Percentiles rank a stretch among this genome's conserved stretches.
Conservation (phyloP, 1,140 invertebrate genomes). For the Drosophila arawakana region DNA sequence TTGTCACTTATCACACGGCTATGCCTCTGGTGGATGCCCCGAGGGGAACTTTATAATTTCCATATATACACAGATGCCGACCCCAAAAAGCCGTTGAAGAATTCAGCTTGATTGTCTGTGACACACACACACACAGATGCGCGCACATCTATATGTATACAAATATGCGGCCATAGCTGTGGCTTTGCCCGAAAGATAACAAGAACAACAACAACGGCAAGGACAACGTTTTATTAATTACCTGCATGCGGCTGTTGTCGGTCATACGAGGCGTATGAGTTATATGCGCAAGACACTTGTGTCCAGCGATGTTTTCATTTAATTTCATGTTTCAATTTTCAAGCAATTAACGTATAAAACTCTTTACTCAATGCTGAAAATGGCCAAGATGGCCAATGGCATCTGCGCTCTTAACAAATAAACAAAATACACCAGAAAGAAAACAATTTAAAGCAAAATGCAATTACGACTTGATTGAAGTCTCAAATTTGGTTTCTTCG, state of each 20-base stretch:
- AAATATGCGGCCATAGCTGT: slow-evolving; percentile 39
- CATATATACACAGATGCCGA: slow-evolving; percentile 32
- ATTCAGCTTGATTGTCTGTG: slow-evolving; percentile 72
- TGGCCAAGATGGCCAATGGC: slow-evolving; percentile 65
- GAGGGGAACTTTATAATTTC: slow-evolving; percentile 78
- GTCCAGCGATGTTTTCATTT: slow-evolving; percentile 76
- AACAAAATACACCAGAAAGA: slow-evolving; percentile 32
- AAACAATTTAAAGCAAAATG: slow-evolving; percentile 33
- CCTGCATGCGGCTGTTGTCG: slow-evolving; percentile 70
- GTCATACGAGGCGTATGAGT: slow-evolving; percentile 64
- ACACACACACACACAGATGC: neutral
- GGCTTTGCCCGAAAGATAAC: slow-evolving; percentile 36
- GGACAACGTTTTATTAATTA: slow-evolving; percentile 79
- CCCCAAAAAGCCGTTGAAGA: slow-evolving; percentile 55
- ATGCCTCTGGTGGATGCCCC: slow-evolving; percentile 37
- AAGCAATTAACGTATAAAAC: slow-evolving; percentile 78
- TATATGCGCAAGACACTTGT: slow-evolving; percentile 63
- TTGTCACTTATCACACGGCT: slow-evolving; percentile 76
- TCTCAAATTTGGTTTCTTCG: neutral
- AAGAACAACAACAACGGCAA: slow-evolving; percentile 35
- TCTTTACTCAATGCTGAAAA: slow-evolving; percentile 44
- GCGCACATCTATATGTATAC: slow-evolving; percentile 6
- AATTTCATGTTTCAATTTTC: slow-evolving; percentile 82
- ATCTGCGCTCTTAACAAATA: slow-evolving; percentile 55
- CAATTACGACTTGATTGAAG: slow-evolving; percentile 9